Base-by-base conservation (phyloP, 1,140 invertebrate species). In the Tetramorium alpestre region DNA sequence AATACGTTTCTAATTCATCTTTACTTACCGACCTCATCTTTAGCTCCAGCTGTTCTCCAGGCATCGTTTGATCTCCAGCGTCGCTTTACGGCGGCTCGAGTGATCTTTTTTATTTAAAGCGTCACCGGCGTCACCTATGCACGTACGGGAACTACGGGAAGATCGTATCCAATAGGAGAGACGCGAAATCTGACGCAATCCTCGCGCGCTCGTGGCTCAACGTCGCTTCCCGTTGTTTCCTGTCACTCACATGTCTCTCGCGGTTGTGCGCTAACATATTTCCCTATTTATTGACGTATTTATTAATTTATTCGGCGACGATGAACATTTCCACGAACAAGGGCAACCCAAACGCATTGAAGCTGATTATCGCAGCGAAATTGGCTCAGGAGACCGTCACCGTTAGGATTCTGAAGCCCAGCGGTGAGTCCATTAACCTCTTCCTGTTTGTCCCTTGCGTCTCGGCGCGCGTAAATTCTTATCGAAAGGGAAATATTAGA, bases 241-340 rank as follows among this genome's bases (percentile, higher is more conserved):
- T 87, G 85, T 93, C 90, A 87, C 91, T 93, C 92, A 92, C 89
- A 91, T 92, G 89, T 92, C 82, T 92, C 82, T 89, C 69, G 54
- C 25, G 90, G 91, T 93, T 93, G 92, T 93, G 88, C 82, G 78
- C 88, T 91, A 93, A 90, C 90, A 92, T 93, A 94, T 93, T 94
- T 92, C 92, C 38, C 54, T 94, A 93, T 93, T 94, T 94, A 93
- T 94, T 93, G 72, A 65, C 86, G 88, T 93, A 94, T 94, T 94
- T 95, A 94, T 94, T 94, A 89, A 93, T 70, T 92, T 88, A 90
- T 92, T 91, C 13, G 85, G 25, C 58, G 78, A 96, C 93, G 94
- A 97, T 97, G 97, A 97, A 96, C 86, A 95, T 97, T 73, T 96
- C 96, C 85, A 97, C 97, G 54, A 97, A 97, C 91, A 96, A 97